Percentiles rank a stretch among this genome's conserved stretches.
Evolutionary conservation across 2,888 invertebrate species (phyloP).

Genomic region (Philaethria dido): DNA sequence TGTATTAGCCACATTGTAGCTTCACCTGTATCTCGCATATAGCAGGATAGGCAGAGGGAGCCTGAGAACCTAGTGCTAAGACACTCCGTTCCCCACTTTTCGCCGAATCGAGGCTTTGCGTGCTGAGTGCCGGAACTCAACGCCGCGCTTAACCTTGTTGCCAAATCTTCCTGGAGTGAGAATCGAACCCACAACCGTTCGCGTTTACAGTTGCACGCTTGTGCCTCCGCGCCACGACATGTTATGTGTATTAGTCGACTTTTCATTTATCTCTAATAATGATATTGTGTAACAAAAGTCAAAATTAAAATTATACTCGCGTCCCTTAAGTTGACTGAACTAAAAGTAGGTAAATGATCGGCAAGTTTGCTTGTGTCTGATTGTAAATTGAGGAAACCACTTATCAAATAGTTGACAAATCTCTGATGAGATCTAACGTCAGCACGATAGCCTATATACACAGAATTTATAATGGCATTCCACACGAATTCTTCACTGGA

Average conservation of each 20-base stretch:
- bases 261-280: background rate
- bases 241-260: background rate
- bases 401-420: slow-evolving; percentile 70
- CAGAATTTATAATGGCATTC: slow-evolving; percentile 39
- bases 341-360: slow-evolving; percentile 72
- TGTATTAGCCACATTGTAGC: no score
- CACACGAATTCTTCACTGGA: slow-evolving; percentile 24
- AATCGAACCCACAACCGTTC: no score
- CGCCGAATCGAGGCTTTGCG: no score
- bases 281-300: background rate
- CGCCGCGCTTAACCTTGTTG: no score
- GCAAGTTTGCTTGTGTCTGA: slow-evolving; percentile 62
- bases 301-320: background rate
- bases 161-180: no score
- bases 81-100: no score
- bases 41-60: no score
- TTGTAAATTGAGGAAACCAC: slow-evolving; percentile 76
- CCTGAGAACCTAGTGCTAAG: no score
- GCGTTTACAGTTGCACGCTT: no score
- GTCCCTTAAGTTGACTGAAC: slow-evolving; percentile 62
- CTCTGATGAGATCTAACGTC: slow-evolving; percentile 67
- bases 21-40: no score
- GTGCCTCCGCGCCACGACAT: no score
- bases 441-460: slow-evolving; percentile 58
- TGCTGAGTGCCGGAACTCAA: no score